A percentile compares a stretch with the other conserved stretches of the same genome.
phyloP scores from a whole-genome alignment of 1,140 invertebrate genomes.

The Conopomorpha cramerella region DNA sequence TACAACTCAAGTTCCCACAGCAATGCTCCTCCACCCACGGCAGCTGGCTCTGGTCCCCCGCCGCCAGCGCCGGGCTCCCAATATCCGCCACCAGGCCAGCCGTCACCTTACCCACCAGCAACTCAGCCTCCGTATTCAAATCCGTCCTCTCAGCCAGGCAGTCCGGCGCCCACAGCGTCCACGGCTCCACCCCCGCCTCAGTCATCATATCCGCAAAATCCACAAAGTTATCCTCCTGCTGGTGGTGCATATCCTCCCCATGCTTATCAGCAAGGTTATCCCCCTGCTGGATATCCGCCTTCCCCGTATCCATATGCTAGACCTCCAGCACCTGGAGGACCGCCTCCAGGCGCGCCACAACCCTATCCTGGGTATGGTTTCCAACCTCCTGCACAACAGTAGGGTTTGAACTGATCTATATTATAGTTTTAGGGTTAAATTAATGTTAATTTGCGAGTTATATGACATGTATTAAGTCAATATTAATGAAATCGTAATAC shows the following conservation, averaged over 20 bases:
- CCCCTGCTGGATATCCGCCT: constrained; percentile 51
- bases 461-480: too few relatives aligned
- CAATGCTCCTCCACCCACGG: constrained; percentile 35
- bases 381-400: constrained; percentile 53
- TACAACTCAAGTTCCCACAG: constrained; percentile 53
- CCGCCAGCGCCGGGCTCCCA: constrained; percentile 32
- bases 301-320: constrained; percentile 53
- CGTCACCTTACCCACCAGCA: constrained; percentile 46
- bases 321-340: constrained; percentile 50
- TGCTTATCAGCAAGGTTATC: constrained; percentile 52
- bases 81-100: constrained; percentile 45
- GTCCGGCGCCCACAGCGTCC: constrained; percentile 45
- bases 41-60: constrained; percentile 27
- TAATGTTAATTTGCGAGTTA: too few relatives aligned
- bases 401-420: constrained; percentile 5
- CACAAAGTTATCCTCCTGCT: constrained; percentile 45
- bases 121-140: constrained; percentile 56
- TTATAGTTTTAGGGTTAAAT: constrained; percentile 1
- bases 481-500: too few relatives aligned
- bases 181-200: constrained; percentile 46
- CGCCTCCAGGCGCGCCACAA: constrained; percentile 46
- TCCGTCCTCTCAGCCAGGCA: constrained; percentile 54
- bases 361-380: constrained; percentile 56
- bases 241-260: constrained; percentile 53
- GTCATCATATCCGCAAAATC: constrained; percentile 37